phyloP scores from a whole-genome alignment of 2,113 vertebrate species.

The Mirounga angustirostris region DNA sequence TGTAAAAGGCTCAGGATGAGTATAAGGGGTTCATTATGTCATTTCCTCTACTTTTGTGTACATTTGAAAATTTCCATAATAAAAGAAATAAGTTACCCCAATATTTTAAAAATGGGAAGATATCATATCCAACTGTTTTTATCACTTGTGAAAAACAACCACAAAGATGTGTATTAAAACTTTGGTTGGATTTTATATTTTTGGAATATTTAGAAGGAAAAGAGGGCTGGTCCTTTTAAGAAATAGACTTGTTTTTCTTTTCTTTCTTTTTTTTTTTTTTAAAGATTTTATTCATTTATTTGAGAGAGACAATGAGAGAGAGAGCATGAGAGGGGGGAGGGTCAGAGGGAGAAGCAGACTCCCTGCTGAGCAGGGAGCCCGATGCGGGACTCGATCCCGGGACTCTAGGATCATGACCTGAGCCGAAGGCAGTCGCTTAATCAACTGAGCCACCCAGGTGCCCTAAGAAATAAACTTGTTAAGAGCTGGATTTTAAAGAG shows the following conservation, averaged over 20 bases:
- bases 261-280: too few species aligned
- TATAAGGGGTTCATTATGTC: background rate
- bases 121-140: slow-evolving; percentile 3
- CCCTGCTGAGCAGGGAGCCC: too few species aligned
- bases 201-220: slow-evolving; percentile 46
- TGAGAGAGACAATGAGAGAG: too few species aligned
- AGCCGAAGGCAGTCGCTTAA: too few species aligned
- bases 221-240: background rate
- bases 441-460: too few species aligned
- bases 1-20: background rate
- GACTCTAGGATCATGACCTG: too few species aligned
- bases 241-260: background rate
- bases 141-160: slow-evolving; percentile 14
- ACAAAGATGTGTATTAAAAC: slow-evolving; percentile 44
- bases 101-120: slow-evolving; percentile 47
- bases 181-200: slow-evolving; percentile 29
- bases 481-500: slow-evolving; percentile 20
- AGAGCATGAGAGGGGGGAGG: too few species aligned
- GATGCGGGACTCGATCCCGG: too few species aligned
- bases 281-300: too few species aligned
- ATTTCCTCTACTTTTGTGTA: slow-evolving; percentile 50
- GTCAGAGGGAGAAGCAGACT: too few species aligned
- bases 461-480: background rate
- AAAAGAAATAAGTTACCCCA: background rate
- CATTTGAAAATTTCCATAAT: slow-evolving; percentile 31